These are phyloP conservation scores for Hypsibius dujardini DNA, from an alignment of 1,140 invertebrate species.

Conservation along the genomic window DNA sequence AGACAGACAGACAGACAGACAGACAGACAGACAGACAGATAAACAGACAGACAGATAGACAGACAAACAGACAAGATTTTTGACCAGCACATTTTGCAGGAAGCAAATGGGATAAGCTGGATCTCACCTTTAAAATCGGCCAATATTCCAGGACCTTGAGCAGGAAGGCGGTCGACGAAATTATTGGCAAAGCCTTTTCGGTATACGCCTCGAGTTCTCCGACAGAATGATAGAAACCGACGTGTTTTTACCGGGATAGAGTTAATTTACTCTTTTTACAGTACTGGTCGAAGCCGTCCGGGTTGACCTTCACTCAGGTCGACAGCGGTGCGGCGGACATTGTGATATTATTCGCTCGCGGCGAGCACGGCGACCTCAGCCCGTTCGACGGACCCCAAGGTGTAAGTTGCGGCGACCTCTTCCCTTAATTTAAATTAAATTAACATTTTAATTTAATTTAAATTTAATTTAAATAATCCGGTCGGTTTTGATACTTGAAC, in stretches of 20 bases:
- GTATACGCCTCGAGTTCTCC: neutral
- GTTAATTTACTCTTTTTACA: constrained; percentile 21
- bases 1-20: too few relatives aligned
- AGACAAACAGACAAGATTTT: too few relatives aligned
- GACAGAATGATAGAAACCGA: neutral
- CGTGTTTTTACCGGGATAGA: constrained; percentile 44
- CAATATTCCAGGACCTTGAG: constrained; percentile 30
- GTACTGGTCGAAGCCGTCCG: constrained; percentile 66
- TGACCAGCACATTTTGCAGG: constrained; percentile 37
- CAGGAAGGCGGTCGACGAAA: constrained; percentile 23
- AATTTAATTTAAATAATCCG: too few relatives aligned
- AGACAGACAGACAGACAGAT: too few relatives aligned
- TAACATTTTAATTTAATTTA: too few relatives aligned
- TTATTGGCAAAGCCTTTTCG: constrained; percentile 14
- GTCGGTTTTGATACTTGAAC: too few relatives aligned
- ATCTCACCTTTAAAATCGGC: constrained; percentile 44
- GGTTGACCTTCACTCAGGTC: constrained; percentile 58
- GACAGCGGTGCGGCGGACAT: constrained; percentile 57
- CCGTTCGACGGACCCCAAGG: constrained; percentile 79
- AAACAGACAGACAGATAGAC: too few relatives aligned
- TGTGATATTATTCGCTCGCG: constrained; percentile 54
- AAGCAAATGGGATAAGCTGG: constrained; percentile 75
- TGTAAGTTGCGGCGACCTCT: constrained; percentile 30
- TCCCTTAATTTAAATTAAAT: neutral
- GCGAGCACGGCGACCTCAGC: constrained; percentile 80